Conservation (phyloP, 2,888 invertebrate genomes). For the Strigamia transsilvanica region DNA sequence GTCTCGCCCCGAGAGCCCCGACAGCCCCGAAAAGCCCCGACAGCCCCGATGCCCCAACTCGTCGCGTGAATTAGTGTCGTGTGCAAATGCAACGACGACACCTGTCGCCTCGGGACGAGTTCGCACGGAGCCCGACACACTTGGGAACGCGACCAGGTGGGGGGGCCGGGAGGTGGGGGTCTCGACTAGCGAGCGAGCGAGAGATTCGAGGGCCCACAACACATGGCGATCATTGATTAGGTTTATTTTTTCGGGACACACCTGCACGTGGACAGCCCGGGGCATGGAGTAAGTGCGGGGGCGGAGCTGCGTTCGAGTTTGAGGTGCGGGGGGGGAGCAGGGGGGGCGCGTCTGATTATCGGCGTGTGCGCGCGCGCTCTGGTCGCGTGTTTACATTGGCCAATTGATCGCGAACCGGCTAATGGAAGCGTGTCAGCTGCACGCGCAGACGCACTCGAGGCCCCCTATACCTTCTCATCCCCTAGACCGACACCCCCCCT, state of each 20-base stretch:
- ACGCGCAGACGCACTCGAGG: constrained; percentile 34
- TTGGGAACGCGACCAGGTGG: constrained; percentile 42
- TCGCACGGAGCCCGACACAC: constrained; percentile 39
- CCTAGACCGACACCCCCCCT: not conserved
- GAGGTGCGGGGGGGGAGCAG: not conserved
- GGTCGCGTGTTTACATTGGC: constrained; percentile 38
- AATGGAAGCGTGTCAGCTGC: constrained; percentile 38
- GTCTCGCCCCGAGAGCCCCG: not conserved
- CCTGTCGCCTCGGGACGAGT: constrained; percentile 39
- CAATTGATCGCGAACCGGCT: constrained; percentile 38
- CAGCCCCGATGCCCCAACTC: not conserved
- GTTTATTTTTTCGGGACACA: constrained; percentile 27
- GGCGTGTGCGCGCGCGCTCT: constrained; percentile 31
- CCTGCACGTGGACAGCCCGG: constrained; percentile 24
- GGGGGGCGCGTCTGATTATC: constrained; percentile 38
- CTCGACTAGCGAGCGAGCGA: not conserved
- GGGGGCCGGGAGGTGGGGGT: not conserved
- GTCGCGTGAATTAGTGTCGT: constrained; percentile 13
- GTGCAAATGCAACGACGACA: constrained; percentile 31
- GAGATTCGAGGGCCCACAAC: not conserved
- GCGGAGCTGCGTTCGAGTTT: not conserved
- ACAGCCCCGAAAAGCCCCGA: not conserved
- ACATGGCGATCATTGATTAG: constrained; percentile 29
- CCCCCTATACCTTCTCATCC: not conserved
- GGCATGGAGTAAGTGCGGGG: constrained; percentile 2